A percentile compares a stretch with the other conserved stretches of the same genome.
Conservation (phyloP, 2,797 vertebrate species). For the Anas georgica region DNA sequence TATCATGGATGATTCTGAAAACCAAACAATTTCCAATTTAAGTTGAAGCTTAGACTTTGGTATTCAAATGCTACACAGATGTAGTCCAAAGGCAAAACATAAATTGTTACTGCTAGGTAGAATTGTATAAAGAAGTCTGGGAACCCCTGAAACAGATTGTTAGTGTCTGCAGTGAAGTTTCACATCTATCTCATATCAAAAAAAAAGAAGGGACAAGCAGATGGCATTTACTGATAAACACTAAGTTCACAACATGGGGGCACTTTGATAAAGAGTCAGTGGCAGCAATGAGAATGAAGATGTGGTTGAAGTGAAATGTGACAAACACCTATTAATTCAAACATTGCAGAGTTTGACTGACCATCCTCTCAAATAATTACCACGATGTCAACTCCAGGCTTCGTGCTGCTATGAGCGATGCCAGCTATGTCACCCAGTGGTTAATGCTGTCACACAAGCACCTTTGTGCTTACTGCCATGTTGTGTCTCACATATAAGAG, state of each 20-base stretch:
- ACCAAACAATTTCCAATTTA: not conserved
- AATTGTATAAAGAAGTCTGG: not conserved
- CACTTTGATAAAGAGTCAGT: not conserved
- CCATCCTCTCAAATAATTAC: not conserved
- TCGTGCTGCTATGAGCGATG: not conserved
- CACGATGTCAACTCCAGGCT: not conserved
- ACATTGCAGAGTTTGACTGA: not conserved
- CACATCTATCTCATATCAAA: not conserved
- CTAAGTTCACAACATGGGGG: not conserved
- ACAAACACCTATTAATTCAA: not conserved
- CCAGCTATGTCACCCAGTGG: not conserved
- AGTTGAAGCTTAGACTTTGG: not conserved
- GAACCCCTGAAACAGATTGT: not conserved
- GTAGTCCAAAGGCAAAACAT: not conserved
- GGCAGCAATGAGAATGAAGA: not conserved
- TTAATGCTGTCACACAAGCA: conserved; percentile 47
- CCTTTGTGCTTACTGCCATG: conserved; percentile 56
- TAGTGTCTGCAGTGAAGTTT: not conserved
- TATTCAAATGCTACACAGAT: not conserved
- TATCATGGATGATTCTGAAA: not conserved
- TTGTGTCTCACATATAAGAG: conserved; percentile 41
- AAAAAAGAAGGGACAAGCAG: not conserved
- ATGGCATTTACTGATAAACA: not conserved
- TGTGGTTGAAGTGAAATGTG: not conserved
- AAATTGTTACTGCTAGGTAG: not conserved